Conservation (phyloP, 2,888 invertebrate genomes). For the Eupithecia tripunctaria region DNA sequence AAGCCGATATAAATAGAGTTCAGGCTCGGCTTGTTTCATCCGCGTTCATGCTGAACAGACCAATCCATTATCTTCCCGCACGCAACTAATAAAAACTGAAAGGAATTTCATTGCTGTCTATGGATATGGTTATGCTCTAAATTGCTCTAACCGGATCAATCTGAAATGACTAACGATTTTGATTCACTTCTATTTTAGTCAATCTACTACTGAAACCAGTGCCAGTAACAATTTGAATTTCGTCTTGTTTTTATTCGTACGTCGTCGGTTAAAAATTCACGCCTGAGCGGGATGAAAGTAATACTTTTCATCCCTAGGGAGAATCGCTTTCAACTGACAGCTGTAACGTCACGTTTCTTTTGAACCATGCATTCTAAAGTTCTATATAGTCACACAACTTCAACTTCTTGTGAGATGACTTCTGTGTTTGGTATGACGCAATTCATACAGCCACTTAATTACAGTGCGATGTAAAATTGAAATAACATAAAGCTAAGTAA, state of each 20-base stretch:
- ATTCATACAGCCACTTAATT: too few relatives aligned
- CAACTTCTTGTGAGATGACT: too few relatives aligned
- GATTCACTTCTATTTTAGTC: conserved; percentile 8
- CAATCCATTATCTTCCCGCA: conserved; percentile 77
- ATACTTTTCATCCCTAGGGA: too few relatives aligned
- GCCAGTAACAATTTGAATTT: not conserved
- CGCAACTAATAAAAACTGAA: conserved; percentile 78
- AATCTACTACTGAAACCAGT: not conserved
- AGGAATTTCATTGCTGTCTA: conserved; percentile 67
- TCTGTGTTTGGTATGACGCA: too few relatives aligned
- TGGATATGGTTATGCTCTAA: conserved; percentile 51
- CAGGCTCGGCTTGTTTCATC: conserved; percentile 68
- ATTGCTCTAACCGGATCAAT: conserved; percentile 25
- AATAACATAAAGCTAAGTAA: too few relatives aligned
- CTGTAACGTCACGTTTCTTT: too few relatives aligned
- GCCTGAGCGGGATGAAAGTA: too few relatives aligned
- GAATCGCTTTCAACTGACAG: too few relatives aligned
- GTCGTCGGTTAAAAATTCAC: not conserved
- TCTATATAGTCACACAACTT: too few relatives aligned
- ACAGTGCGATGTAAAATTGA: too few relatives aligned
- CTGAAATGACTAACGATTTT: conserved; percentile 19
- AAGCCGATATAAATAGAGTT: conserved; percentile 78
- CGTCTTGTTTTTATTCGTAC: not conserved
- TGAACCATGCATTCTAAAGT: too few relatives aligned
- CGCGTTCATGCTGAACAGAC: conserved; percentile 72